phyloP scores from a whole-genome alignment of 1,140 invertebrate genomes.

The Hormaphis cornu region DNA sequence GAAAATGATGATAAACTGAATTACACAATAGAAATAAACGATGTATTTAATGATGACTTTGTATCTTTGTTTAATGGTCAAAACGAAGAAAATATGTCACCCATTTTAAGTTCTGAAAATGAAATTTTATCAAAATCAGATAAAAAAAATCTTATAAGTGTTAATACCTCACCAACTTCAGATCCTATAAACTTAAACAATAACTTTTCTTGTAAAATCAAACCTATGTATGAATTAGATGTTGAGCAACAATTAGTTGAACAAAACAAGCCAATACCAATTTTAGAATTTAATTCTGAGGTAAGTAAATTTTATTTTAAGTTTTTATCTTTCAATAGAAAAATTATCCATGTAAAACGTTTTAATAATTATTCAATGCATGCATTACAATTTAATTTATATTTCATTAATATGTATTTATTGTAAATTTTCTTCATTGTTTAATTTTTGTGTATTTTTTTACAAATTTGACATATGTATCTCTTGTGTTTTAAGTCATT shows the following conservation, averaged over 20 bases:
- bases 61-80: constrained; percentile 8
- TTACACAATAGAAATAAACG: neutral
- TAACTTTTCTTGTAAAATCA: neutral
- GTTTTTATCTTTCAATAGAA: too few species aligned
- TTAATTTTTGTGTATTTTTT: too few species aligned
- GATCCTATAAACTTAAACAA: neutral
- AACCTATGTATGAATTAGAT: neutral
- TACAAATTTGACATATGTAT: too few species aligned
- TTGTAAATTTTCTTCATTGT: too few species aligned
- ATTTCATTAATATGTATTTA: too few species aligned
- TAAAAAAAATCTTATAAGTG: neutral
- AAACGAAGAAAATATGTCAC: neutral
- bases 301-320: neutral
- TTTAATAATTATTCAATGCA: too few species aligned
- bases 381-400: too few species aligned
- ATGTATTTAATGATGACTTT: constrained; percentile 4
- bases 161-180: neutral
- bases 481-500: too few species aligned
- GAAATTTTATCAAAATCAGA: neutral
- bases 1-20: neutral
- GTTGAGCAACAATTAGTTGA: constrained; percentile 15
- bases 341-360: too few species aligned
- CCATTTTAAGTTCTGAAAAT: neutral
- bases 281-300: constrained; percentile 19
- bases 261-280: neutral